Conservation (phyloP, 2,888 invertebrate species). For the Platypus cylindrus region DNA sequence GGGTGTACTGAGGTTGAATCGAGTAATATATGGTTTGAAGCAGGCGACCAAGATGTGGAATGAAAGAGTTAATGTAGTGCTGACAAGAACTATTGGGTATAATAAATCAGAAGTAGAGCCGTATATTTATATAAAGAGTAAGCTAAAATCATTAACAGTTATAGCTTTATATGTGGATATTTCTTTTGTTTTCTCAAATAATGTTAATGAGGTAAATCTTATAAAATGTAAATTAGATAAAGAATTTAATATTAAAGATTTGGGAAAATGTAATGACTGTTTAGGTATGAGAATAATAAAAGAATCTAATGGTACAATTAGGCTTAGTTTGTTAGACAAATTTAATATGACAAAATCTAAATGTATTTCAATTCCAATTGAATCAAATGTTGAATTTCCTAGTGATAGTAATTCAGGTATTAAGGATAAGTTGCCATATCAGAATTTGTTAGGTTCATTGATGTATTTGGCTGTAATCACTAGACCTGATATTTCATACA, state of each 20-base stretch:
- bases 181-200: conserved; percentile 18
- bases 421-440: too few species aligned
- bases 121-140: conserved; percentile 15
- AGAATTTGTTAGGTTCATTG: too few species aligned
- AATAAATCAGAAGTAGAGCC: conserved; percentile 15
- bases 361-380: too few species aligned
- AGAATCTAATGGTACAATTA: too few species aligned
- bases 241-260: conserved; percentile 16
- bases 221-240: conserved; percentile 12
- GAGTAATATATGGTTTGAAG: conserved; percentile 18
- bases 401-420: too few species aligned
- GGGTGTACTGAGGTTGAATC: conserved; percentile 13
- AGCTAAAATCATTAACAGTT: conserved; percentile 1
- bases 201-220: conserved; percentile 10
- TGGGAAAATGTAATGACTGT: conserved; percentile 10
- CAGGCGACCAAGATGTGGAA: conserved; percentile 16
- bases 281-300: conserved; percentile 11
- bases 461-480: too few species aligned
- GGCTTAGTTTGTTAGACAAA: too few species aligned
- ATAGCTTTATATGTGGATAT: conserved; percentile 17
- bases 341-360: too few species aligned
- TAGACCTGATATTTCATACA: too few species aligned
- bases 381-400: too few species aligned
- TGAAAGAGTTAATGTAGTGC: conserved; percentile 11
- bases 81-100: conserved; percentile 12